Conservation (phyloP, 2,888 invertebrate genomes). For the Cataglyphis altisquamis region DNA sequence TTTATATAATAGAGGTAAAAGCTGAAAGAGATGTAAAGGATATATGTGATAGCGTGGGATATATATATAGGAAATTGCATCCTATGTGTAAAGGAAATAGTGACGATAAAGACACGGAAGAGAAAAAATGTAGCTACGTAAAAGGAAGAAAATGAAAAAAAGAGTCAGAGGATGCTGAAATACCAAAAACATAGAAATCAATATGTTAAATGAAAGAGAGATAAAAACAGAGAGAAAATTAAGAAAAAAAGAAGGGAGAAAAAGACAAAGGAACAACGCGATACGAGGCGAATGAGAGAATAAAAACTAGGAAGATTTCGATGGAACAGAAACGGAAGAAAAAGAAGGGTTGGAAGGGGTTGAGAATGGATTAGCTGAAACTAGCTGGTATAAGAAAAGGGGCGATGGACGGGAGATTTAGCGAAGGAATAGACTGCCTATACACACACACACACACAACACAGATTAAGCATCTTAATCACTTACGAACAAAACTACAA, state of each 20-base stretch:
- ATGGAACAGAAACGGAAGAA: background rate
- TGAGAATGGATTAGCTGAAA: slow-evolving; percentile 43
- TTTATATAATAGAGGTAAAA: slow-evolving; percentile 11
- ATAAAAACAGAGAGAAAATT: slow-evolving; percentile 8
- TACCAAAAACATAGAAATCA: slow-evolving; percentile 21
- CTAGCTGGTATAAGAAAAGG: slow-evolving; percentile 16
- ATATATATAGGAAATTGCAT: slow-evolving; percentile 34
- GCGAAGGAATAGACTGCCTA: slow-evolving; percentile 19
- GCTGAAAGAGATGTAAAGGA: slow-evolving; percentile 33
- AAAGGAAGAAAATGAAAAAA: slow-evolving; percentile 29
- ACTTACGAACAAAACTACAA: slow-evolving; percentile 78
- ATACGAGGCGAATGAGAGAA: background rate
- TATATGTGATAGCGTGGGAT: background rate
- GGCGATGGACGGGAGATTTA: background rate
- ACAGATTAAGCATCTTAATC: slow-evolving; percentile 81
- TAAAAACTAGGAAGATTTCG: slow-evolving; percentile 28
- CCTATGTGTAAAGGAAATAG: slow-evolving; percentile 36
- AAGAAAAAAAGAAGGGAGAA: slow-evolving; percentile 15
- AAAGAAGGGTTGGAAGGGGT: background rate
- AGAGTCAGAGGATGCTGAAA: slow-evolving; percentile 6
- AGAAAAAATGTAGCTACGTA: background rate
- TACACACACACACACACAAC: slow-evolving; percentile 64
- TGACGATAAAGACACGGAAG: slow-evolving; percentile 15
- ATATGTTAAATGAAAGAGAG: slow-evolving; percentile 23
- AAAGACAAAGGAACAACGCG: background rate